Evolutionary conservation across 2,797 vertebrate genomes (phyloP).

Genomic region (Acrossocheilus fasciatus): DNA sequence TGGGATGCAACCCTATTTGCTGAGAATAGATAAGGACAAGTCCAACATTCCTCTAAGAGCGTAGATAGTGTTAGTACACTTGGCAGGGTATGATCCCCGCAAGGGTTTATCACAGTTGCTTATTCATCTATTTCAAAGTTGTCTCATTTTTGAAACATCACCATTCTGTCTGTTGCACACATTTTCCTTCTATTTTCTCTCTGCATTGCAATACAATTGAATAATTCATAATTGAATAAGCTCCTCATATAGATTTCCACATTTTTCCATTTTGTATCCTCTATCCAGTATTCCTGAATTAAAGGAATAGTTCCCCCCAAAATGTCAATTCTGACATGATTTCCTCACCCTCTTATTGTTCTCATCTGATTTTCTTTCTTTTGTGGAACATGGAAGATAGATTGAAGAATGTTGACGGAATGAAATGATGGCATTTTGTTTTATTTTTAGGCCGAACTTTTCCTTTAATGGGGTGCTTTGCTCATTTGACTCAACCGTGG

Average conservation of each 20-base stretch:
- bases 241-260: neutral
- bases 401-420: neutral
- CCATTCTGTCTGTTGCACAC: neutral
- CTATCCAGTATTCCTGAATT: neutral
- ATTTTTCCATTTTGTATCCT: neutral
- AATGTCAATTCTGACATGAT: neutral
- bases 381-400: neutral
- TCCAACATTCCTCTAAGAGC: neutral
- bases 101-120: neutral
- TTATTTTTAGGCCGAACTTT: neutral
- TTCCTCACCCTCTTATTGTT: neutral
- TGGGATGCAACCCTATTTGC: conserved; percentile 9
- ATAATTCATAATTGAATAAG: neutral
- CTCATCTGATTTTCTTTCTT: neutral
- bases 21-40: conserved; percentile 17
- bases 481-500: neutral
- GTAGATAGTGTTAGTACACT: neutral
- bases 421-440: neutral
- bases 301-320: neutral
- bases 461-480: neutral
- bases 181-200: neutral
- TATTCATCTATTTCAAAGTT: neutral
- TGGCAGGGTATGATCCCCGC: neutral
- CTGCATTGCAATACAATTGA: neutral
- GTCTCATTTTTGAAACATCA: neutral